phyloP scores from a whole-genome alignment of 1,140 invertebrate species.

The Periplaneta americana region DNA sequence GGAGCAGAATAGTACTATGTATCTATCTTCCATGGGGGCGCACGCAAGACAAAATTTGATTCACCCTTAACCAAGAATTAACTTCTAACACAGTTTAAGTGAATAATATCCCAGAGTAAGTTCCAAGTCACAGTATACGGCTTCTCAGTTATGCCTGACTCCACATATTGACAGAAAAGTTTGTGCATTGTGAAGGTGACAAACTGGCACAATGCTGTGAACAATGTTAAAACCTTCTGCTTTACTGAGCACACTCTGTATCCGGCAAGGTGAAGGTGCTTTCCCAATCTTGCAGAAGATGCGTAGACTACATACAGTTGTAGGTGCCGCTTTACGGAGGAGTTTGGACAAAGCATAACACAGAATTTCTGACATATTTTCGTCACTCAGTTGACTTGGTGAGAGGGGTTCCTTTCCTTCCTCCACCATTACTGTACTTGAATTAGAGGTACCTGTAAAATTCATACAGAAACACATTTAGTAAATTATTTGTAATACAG shows the following conservation, averaged over 20 bases:
- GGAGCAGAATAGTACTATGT: neutral
- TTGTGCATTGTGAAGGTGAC: slow-evolving; percentile 67
- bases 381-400: slow-evolving; percentile 45
- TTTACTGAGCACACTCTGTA: slow-evolving; percentile 46
- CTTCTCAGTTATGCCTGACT: slow-evolving; percentile 49
- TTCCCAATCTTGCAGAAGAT: slow-evolving; percentile 67
- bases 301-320: slow-evolving; percentile 57
- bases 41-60: neutral
- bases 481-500: neutral
- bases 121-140: neutral
- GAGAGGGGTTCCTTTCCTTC: slow-evolving; percentile 46
- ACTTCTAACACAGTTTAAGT: neutral
- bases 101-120: neutral
- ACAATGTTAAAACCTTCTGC: slow-evolving; percentile 51
- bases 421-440: slow-evolving; percentile 53
- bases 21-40: neutral
- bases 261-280: slow-evolving; percentile 44
- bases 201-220: slow-evolving; percentile 69
- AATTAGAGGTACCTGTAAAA: slow-evolving; percentile 52
- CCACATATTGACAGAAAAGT: slow-evolving; percentile 73
- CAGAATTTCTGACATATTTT: slow-evolving; percentile 59
- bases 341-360: slow-evolving; percentile 68
- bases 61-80: neutral
- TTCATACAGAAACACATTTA: neutral
- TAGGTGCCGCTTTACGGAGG: slow-evolving; percentile 50